Evolutionary conservation across 2,113 vertebrate genomes (phyloP).

Genomic region (Axis porcinus): DNA sequence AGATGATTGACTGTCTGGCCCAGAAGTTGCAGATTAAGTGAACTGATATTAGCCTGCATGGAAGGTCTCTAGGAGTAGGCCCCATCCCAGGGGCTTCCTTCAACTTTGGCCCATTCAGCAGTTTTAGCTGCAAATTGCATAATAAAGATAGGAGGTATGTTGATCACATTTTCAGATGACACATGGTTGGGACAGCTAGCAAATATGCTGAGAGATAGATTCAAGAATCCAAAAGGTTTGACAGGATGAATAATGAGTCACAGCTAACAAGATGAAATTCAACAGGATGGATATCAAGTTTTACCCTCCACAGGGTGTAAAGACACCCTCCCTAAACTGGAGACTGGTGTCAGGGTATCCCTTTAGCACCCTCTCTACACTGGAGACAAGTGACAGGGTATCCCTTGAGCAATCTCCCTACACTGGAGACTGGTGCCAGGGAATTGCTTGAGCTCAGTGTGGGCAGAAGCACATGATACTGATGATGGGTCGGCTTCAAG

Average conservation of each 20-base stretch:
- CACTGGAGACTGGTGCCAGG: neutral
- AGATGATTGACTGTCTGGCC: neutral
- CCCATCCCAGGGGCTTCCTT: neutral
- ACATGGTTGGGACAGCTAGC: slow-evolving; percentile 21
- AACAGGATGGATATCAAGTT: neutral
- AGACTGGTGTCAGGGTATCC: neutral
- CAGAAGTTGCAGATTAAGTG: neutral
- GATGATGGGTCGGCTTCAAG: neutral
- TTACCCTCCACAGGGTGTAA: neutral
- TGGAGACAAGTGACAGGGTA: too few relatives aligned
- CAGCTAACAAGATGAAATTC: slow-evolving; percentile 53
- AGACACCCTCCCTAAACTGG: neutral
- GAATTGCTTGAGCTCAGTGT: neutral
- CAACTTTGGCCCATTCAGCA: slow-evolving; percentile 43
- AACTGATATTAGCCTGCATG: neutral
- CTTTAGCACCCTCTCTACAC: neutral
- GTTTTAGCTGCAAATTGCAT: slow-evolving; percentile 38
- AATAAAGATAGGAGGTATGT: slow-evolving; percentile 56
- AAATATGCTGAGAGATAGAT: slow-evolving; percentile 57
- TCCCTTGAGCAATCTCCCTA: neutral
- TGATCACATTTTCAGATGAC: slow-evolving; percentile 59
- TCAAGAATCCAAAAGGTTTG: slow-evolving; percentile 44
- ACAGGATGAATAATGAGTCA: slow-evolving; percentile 68
- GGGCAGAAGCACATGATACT: neutral
- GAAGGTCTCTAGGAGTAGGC: neutral